phyloP scores from a whole-genome alignment of 2,888 invertebrate species.

The Trissolcus japonicus region DNA sequence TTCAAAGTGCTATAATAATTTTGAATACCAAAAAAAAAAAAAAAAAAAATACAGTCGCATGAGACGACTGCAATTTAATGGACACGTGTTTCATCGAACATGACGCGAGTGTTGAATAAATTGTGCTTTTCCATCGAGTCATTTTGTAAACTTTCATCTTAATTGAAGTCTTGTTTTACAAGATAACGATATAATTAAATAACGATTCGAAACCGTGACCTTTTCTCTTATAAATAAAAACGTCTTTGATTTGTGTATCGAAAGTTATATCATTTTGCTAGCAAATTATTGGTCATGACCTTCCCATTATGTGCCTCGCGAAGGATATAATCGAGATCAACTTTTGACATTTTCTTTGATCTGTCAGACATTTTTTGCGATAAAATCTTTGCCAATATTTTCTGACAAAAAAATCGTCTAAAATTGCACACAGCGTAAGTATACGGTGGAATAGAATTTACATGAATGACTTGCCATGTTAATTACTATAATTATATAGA shows the following conservation, averaged over 20 bases:
- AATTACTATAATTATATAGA: conserved; percentile 31
- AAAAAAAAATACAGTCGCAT: too few species aligned
- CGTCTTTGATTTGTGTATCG: background rate
- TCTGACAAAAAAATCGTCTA: too few species aligned
- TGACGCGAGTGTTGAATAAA: too few species aligned
- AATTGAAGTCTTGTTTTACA: background rate
- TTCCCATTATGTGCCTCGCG: background rate
- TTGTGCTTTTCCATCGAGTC: background rate
- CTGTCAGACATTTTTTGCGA: too few species aligned
- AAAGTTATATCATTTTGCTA: background rate
- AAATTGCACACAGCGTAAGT: too few species aligned
- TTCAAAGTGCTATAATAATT: background rate
- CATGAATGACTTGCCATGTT: conserved; percentile 29
- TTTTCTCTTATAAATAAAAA: background rate
- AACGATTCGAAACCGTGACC: conserved; percentile 1
- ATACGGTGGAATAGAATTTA: conserved; percentile 4
- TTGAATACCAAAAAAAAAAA: background rate
- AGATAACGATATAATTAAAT: background rate
- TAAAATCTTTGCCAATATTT: too few species aligned
- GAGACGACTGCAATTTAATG: too few species aligned
- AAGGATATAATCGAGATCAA: background rate
- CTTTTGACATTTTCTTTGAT: too few species aligned
- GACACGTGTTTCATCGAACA: too few species aligned
- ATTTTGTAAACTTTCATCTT: conserved; percentile 2
- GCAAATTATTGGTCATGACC: conserved; percentile 1